These are phyloP conservation scores for Ophioninae sp. DNA, from an alignment of 2,888 invertebrate genomes.

Conservation along the genomic window DNA sequence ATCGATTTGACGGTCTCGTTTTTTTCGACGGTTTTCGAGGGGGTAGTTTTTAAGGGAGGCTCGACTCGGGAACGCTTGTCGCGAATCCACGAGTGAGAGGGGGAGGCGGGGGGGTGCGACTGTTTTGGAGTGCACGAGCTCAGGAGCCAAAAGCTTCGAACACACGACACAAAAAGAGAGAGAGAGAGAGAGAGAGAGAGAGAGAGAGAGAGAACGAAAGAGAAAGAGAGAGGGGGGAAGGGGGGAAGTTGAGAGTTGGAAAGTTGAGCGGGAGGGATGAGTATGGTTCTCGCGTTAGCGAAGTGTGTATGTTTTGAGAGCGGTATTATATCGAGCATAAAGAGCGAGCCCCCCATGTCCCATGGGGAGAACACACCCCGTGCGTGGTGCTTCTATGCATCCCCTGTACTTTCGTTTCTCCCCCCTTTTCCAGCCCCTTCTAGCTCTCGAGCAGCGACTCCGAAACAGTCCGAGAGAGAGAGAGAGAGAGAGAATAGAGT, in stretches of 20 bases:
- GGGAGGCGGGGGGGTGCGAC: not conserved
- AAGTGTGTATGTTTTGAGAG: conserved; percentile 81
- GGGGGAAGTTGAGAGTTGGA: conserved; percentile 46
- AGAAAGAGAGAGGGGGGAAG: conserved; percentile 33
- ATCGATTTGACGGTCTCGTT: no score
- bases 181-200: conserved; percentile 36
- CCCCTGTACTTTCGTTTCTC: conserved; percentile 38
- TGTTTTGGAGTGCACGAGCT: conserved; percentile 8
- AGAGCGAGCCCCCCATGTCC: conserved; percentile 78
- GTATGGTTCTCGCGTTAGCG: conserved; percentile 63
- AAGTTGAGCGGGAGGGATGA: conserved; percentile 17
- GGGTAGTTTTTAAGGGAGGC: not conserved
- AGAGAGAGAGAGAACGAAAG: conserved; percentile 22
- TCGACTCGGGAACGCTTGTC: conserved; percentile 7
- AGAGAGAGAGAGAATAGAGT: not conserved
- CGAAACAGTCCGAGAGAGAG: not conserved
- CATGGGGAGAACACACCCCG: conserved; percentile 75
- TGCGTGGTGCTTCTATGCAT: conserved; percentile 71
- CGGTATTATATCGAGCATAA: conserved; percentile 82
- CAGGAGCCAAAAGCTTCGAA: conserved; percentile 8
- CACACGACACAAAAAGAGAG: conserved; percentile 36
- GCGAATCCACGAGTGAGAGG: not conserved
- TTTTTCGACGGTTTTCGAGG: no score
- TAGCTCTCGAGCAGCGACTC: not conserved
- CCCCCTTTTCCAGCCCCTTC: conserved; percentile 7